A percentile compares a stretch with the other conserved stretches of the same genome.
Evolutionary conservation across 2,113 vertebrate species (phyloP).

Genomic region (Eubucco bourcierii): DNA sequence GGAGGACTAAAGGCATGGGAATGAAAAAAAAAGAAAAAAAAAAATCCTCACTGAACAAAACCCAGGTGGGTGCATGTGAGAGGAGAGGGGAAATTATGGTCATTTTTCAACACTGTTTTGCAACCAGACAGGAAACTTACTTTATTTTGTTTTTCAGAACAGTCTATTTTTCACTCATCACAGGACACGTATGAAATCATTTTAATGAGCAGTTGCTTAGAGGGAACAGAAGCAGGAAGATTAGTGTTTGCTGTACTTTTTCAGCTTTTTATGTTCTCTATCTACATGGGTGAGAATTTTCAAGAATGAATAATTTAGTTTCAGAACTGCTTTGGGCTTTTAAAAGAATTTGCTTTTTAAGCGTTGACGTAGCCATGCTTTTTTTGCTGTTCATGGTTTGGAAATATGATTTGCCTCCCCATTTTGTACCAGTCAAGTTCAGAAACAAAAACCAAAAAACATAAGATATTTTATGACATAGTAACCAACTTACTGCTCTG

Average conservation of each 20-base stretch:
- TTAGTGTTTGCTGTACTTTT: not conserved
- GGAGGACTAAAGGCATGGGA: not conserved
- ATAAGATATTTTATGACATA: not conserved
- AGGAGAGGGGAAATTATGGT: not conserved
- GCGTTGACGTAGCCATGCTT: not conserved
- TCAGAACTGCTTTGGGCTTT: constrained; percentile 23
- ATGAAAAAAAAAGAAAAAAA: not conserved
- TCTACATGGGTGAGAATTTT: not conserved
- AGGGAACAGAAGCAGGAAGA: not conserved
- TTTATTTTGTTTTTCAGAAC: not conserved
- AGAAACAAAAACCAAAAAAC: not conserved
- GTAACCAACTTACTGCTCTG: not conserved
- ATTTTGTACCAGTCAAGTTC: not conserved
- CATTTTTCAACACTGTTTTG: not conserved
- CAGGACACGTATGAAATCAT: constrained; percentile 8
- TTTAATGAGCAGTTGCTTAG: constrained; percentile 31
- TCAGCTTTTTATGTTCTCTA: not conserved
- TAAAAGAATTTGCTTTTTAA: not conserved
- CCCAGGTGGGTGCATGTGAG: not conserved
- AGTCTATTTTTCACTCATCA: constrained; percentile 4
- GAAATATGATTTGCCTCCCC: not conserved
- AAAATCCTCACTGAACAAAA: not conserved
- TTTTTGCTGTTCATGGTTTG: not conserved
- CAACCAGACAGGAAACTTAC: not conserved
- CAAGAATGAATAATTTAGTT: not conserved